phyloP scores from a whole-genome alignment of 1,140 invertebrate genomes.

The Magallana ariakensis region DNA sequence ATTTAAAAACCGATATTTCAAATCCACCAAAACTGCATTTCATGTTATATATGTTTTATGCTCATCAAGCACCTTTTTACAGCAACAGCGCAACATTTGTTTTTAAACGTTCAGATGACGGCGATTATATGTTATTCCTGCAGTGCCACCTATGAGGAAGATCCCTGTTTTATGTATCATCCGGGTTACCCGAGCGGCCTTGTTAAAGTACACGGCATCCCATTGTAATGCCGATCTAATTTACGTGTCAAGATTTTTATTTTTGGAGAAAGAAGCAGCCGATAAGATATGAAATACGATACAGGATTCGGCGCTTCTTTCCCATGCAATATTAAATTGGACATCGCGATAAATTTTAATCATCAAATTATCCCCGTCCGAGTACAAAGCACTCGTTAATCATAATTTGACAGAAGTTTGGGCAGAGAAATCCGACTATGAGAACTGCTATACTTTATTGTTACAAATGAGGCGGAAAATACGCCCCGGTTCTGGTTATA shows the following conservation, averaged over 20 bases:
- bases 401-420: conserved; percentile 31
- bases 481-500: background rate
- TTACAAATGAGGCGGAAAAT: conserved; percentile 27
- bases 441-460: conserved; percentile 13
- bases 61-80: too few species aligned
- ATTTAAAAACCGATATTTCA: too few species aligned
- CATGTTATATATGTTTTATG: too few species aligned
- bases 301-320: conserved; percentile 14
- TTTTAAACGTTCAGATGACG: too few species aligned
- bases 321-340: conserved; percentile 35
- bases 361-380: conserved; percentile 31
- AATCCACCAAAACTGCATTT: too few species aligned
- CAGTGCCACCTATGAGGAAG: too few species aligned
- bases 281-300: conserved; percentile 28
- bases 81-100: too few species aligned
- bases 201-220: conserved; percentile 19
- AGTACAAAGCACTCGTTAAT: conserved; percentile 5
- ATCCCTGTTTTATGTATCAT: too few species aligned
- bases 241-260: conserved; percentile 32
- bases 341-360: conserved; percentile 34
- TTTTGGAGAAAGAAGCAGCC: conserved; percentile 19
- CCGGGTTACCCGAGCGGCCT: background rate
- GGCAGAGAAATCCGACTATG: conserved; percentile 6
- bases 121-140: too few species aligned
- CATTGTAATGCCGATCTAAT: conserved; percentile 20